Conservation (phyloP, 1,140 invertebrate genomes). For the Samia ricini region DNA sequence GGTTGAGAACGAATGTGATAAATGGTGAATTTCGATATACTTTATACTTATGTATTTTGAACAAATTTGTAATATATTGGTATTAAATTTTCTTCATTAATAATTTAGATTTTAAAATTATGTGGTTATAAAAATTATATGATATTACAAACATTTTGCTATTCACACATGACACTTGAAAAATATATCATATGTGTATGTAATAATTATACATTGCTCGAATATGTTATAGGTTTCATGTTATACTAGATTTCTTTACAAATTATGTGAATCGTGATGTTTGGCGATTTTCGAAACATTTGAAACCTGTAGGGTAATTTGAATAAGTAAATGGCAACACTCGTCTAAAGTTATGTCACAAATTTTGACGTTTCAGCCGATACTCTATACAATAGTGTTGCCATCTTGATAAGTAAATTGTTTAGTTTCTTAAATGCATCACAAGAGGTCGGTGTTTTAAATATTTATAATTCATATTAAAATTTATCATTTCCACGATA, state of each 20-base stretch:
- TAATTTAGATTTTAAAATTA: background rate
- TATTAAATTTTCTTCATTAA: background rate
- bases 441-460: background rate
- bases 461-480: background rate
- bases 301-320: background rate
- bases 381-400: background rate
- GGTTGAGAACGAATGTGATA: background rate
- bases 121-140: too few relatives aligned
- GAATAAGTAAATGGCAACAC: background rate
- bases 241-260: background rate
- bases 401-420: background rate
- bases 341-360: background rate
- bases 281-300: too few relatives aligned
- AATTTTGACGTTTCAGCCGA: slow-evolving; percentile 18
- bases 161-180: too few relatives aligned
- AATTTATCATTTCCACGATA: background rate
- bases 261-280: background rate
- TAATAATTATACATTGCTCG: too few relatives aligned
- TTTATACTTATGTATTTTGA: background rate
- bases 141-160: too few relatives aligned
- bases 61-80: background rate
- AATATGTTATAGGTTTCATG: too few relatives aligned
- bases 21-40: background rate
- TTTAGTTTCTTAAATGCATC: background rate
- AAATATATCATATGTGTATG: too few relatives aligned